Evolutionary conservation across 2,797 vertebrate species (phyloP).

Genomic region (Prunella strophiata): DNA sequence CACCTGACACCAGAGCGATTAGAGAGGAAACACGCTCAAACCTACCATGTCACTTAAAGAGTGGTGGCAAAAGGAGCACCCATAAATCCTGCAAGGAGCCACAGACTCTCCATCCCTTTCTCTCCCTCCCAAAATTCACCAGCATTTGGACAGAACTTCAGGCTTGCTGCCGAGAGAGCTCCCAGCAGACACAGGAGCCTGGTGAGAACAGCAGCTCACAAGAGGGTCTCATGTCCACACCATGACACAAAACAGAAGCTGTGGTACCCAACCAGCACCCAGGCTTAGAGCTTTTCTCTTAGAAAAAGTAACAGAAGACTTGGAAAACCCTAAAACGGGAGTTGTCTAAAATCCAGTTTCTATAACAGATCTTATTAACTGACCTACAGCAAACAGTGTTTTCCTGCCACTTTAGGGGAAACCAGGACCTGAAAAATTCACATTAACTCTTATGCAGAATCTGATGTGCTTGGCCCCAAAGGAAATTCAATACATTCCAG

Average conservation of each 20-base stretch:
- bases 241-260: fast-evolving
- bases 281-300: not conserved
- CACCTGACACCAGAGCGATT: fast-evolving
- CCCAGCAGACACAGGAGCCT: not conserved
- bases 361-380: not conserved
- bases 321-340: not conserved
- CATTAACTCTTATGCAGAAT: not conserved
- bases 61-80: not conserved
- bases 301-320: not conserved
- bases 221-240: not conserved
- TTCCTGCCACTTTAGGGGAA: not conserved
- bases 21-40: not conserved
- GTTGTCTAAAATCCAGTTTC: not conserved
- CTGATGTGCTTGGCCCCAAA: not conserved
- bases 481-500: not conserved
- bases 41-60: not conserved
- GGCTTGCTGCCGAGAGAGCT: not conserved
- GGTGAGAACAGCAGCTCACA: not conserved
- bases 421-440: not conserved
- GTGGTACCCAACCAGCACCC: not conserved
- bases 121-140: not conserved
- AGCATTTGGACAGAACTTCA: not conserved
- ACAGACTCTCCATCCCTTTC: not conserved
- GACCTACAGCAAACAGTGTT: not conserved
- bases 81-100: not conserved